phyloP scores from a whole-genome alignment of 2,888 invertebrate genomes.

The Drosophila ezoana region DNA sequence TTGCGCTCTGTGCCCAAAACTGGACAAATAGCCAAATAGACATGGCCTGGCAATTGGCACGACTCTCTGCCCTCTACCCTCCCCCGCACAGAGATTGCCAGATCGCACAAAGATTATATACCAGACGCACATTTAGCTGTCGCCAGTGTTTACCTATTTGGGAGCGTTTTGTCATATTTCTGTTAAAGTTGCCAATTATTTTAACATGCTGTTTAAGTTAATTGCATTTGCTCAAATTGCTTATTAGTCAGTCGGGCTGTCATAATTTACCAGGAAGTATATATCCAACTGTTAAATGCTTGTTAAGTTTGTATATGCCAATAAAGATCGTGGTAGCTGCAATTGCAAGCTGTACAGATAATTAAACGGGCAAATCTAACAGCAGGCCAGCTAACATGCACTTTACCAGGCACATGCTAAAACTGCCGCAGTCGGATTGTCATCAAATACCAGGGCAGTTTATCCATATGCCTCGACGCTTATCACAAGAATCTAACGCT shows the following conservation, averaged over 20 bases:
- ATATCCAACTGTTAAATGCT: constrained; percentile 10
- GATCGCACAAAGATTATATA: constrained; percentile 26
- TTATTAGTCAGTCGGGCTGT: constrained; percentile 6
- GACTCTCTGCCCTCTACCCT: constrained; percentile 42
- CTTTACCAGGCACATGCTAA: background rate
- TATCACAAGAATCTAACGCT: no score
- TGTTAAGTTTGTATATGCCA: background rate
- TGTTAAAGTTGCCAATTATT: constrained; percentile 12
- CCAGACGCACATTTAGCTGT: constrained; percentile 11
- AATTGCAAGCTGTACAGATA: no score
- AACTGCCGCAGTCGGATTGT: no score
- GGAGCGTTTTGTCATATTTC: constrained; percentile 18
- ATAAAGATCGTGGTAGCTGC: background rate
- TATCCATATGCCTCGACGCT: no score
- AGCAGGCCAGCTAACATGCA: background rate
- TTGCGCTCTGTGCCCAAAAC: constrained; percentile 56
- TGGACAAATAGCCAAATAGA: constrained; percentile 69
- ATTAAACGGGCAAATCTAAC: background rate
- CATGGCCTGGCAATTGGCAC: constrained; percentile 71
- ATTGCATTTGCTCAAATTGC: constrained; percentile 14
- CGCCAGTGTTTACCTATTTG: constrained; percentile 18
- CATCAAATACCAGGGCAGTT: no score
- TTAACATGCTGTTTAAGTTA: constrained; percentile 12
- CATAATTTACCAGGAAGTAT: constrained; percentile 4
- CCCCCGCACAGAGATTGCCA: constrained; percentile 10